Conservation (phyloP, 2,797 vertebrate species). For the Aulostomus chinensis region DNA sequence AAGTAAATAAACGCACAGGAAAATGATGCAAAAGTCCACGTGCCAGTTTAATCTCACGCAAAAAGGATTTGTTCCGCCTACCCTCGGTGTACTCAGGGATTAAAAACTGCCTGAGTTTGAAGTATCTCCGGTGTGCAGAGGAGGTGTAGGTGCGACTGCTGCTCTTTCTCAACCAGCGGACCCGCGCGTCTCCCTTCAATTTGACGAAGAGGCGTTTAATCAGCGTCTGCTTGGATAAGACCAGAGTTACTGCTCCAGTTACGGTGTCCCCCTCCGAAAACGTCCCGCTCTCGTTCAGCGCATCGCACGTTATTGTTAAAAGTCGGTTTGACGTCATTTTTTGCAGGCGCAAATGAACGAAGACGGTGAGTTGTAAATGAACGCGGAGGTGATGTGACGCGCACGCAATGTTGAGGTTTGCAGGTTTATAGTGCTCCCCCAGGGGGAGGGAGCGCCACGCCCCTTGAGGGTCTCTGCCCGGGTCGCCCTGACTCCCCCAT, state of each 20-base stretch:
- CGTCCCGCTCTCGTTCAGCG: slow-evolving; percentile 81
- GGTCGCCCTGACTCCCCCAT: too few species aligned
- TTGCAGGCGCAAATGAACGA: too few species aligned
- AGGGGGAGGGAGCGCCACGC: too few species aligned
- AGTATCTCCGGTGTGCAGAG: slow-evolving; percentile 85
- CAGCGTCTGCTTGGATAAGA: slow-evolving; percentile 84
- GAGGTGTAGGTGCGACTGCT: slow-evolving; percentile 78
- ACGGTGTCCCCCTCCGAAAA: slow-evolving; percentile 90
- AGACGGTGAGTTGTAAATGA: too few species aligned
- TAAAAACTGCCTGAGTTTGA: slow-evolving; percentile 88
- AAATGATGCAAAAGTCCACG: too few species aligned
- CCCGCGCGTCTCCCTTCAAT: slow-evolving; percentile 87
- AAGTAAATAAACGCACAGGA: too few species aligned
- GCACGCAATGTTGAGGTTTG: too few species aligned
- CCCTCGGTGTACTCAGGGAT: slow-evolving; percentile 81
- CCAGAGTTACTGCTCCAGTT: slow-evolving; percentile 85
- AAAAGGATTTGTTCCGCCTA: slow-evolving; percentile 45
- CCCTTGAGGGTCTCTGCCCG: too few species aligned
- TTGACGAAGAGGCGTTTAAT: slow-evolving; percentile 85
- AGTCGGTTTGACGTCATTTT: too few species aligned
- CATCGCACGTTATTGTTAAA: slow-evolving; percentile 86
- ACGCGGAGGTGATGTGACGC: too few species aligned
- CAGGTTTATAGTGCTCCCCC: too few species aligned
- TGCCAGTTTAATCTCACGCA: not conserved
- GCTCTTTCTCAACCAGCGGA: slow-evolving; percentile 83